Conservation (phyloP, 2,797 vertebrate species). For the Coreius guichenoti region DNA sequence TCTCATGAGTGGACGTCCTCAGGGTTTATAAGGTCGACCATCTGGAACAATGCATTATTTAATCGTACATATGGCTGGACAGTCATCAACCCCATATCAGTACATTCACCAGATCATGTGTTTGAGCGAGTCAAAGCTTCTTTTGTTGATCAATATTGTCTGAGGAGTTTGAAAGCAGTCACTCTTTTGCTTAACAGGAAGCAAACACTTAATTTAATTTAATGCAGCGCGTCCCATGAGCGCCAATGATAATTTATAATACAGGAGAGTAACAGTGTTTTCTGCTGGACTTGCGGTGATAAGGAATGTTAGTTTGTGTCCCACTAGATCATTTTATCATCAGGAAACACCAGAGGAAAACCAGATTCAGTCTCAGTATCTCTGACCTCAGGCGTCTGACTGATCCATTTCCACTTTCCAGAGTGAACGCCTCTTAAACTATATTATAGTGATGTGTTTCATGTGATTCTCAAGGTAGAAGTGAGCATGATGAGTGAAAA, state of each 20-base stretch:
- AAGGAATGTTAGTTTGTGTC: background rate
- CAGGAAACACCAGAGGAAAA: constrained; percentile 9
- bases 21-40: constrained; percentile 69
- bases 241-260: background rate
- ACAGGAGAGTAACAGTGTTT: background rate
- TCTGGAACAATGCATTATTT: constrained; percentile 77
- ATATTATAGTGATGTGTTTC: too few relatives aligned
- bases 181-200: background rate
- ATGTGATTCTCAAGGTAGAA: background rate
- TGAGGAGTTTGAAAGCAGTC: background rate
- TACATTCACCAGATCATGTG: background rate
- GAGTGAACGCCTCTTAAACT: background rate
- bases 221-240: background rate
- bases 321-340: background rate
- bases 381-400: background rate
- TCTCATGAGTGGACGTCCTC: constrained; percentile 56
- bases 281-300: background rate
- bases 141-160: background rate
- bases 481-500: background rate
- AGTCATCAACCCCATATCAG: constrained; percentile 51
- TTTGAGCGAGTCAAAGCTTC: background rate
- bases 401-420: background rate
- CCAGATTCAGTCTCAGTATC: background rate
- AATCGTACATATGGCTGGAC: constrained; percentile 71
- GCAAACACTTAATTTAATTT: background rate